phyloP scores from a whole-genome alignment of 1,140 invertebrate species.

The Myzus persicae region DNA sequence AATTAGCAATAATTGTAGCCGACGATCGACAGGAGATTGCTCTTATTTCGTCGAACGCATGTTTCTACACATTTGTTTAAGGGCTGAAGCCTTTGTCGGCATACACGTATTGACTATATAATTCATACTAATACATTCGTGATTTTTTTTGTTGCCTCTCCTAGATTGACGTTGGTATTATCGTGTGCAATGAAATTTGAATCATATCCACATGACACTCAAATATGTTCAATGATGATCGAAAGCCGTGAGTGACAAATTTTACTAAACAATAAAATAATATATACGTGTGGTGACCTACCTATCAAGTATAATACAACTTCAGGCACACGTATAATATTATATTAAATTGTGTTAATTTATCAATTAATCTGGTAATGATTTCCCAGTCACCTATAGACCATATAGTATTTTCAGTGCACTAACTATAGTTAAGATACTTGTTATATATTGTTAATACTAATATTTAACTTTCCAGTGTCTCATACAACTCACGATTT shows the following conservation, averaged over 20 bases:
- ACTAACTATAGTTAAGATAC: background rate
- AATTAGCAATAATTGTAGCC: no score
- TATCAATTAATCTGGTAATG: background rate
- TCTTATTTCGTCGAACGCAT: background rate
- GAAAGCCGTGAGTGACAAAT: conserved; percentile 79
- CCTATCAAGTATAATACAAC: background rate
- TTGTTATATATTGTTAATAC: background rate
- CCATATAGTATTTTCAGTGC: background rate
- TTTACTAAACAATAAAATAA: background rate
- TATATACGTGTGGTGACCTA: no score
- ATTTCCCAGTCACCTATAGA: background rate
- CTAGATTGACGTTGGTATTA: conserved; percentile 82
- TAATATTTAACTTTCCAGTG: conserved; percentile 67
- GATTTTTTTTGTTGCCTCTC: conserved; percentile 64
- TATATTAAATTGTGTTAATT: background rate
- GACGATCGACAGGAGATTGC: no score
- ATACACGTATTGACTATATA: background rate
- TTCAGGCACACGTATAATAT: background rate
- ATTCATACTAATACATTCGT: background rate
- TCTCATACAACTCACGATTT: conserved; percentile 85
- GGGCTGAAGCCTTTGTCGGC: no score
- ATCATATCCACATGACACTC: conserved; percentile 88
- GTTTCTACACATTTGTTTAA: background rate
- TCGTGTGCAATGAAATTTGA: conserved; percentile 95
- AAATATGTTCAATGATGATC: conserved; percentile 90